Conservation (phyloP, 1,140 invertebrate species). For the Panagrolaimus sp. region DNA sequence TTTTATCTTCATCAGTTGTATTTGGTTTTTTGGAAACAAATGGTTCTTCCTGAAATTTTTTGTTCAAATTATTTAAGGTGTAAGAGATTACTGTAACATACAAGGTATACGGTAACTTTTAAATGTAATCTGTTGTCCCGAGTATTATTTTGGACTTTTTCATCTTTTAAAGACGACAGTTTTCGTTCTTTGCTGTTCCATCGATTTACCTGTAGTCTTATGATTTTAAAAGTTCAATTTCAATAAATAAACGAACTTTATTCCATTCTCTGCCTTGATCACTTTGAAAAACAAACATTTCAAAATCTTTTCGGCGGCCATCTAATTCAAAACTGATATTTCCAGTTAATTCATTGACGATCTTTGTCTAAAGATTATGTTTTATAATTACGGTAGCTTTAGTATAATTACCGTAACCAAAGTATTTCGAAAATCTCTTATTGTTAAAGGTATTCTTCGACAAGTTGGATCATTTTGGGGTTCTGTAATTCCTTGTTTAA, state of each 20-base stretch:
- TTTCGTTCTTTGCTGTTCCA: background rate
- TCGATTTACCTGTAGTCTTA: background rate
- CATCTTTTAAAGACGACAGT: background rate
- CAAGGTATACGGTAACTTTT: constrained; percentile 83
- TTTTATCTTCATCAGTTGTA: constrained; percentile 59
- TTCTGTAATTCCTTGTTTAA: background rate
- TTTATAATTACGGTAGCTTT: background rate
- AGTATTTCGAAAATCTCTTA: background rate
- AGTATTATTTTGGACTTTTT: background rate
- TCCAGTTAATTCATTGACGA: background rate
- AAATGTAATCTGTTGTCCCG: background rate
- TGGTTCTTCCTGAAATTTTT: constrained; percentile 70
- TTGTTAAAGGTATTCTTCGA: background rate
- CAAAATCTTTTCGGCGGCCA: background rate
- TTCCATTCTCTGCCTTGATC: background rate
- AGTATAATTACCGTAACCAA: background rate
- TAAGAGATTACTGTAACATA: constrained; percentile 67
- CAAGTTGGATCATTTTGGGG: background rate
- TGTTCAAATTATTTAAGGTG: background rate
- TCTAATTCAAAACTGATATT: background rate
- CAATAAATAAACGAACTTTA: background rate
- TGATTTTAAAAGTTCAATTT: too few species aligned
- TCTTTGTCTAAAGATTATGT: too few species aligned
- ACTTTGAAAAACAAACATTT: constrained; percentile 1
- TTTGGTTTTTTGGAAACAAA: constrained; percentile 76